A percentile compares a stretch with the other conserved stretches of the same genome.
phyloP scores from a whole-genome alignment of 2,888 invertebrate genomes.

The Masnerella sp. region DNA sequence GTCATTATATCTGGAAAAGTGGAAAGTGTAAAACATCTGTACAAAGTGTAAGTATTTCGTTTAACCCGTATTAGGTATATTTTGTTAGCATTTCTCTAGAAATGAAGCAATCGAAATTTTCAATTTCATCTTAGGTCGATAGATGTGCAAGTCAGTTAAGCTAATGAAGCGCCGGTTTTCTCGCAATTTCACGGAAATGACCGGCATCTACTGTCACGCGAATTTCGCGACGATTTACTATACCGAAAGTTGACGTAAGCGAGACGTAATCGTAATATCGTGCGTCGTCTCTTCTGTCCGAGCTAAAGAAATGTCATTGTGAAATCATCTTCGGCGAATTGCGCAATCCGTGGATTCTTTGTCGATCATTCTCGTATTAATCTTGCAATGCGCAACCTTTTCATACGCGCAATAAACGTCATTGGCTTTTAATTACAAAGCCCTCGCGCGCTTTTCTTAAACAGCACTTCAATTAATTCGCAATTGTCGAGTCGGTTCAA shows the following conservation, averaged over 20 bases:
- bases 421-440: not conserved
- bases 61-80: no score
- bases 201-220: constrained; percentile 7
- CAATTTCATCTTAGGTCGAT: constrained; percentile 11
- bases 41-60: no score
- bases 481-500: no score
- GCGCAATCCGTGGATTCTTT: constrained; percentile 20
- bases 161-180: constrained; percentile 1
- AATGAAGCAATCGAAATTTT: constrained; percentile 3
- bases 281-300: constrained; percentile 4
- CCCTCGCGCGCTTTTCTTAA: not conserved
- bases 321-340: constrained; percentile 23
- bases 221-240: constrained; percentile 20
- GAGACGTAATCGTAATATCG: constrained; percentile 28
- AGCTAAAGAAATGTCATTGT: constrained; percentile 12
- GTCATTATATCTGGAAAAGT: no score
- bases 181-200: constrained; percentile 30
- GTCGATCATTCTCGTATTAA: constrained; percentile 11
- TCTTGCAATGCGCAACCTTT: constrained; percentile 2
- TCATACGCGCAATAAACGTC: not conserved
- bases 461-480: not conserved
- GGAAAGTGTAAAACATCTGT: no score
- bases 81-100: no score
- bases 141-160: constrained; percentile 33
- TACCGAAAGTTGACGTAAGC: constrained; percentile 27